Evolutionary conservation across 1,140 invertebrate species (phyloP).

Genomic region (Prorops nasuta): DNA sequence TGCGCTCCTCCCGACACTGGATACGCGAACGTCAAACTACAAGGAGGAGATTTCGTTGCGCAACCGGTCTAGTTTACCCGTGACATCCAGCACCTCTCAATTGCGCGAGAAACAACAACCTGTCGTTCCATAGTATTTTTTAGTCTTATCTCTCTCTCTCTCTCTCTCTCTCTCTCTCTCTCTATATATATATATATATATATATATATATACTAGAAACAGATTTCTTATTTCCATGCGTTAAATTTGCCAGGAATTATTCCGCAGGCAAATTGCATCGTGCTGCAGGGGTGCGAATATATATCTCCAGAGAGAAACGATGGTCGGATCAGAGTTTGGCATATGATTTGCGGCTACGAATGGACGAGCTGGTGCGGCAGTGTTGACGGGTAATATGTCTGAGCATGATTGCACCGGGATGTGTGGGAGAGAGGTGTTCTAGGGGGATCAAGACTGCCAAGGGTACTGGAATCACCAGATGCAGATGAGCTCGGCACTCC

Average conservation of each 20-base stretch:
- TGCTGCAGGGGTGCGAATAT: no score
- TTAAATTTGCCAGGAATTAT: no score
- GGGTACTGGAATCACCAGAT: conserved; percentile 30
- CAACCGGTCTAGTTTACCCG: conserved; percentile 25
- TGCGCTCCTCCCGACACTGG: conserved; percentile 20
- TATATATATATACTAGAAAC: no score
- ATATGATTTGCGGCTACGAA: conserved; percentile 52
- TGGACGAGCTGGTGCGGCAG: conserved; percentile 47
- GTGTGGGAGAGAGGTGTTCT: conserved; percentile 4
- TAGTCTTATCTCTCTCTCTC: no score
- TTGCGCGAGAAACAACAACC: no score
- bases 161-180: no score
- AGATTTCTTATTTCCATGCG: no score
- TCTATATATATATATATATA: no score
- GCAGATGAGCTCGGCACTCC: conserved; percentile 44
- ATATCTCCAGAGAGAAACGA: no score
- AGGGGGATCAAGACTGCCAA: conserved; percentile 9
- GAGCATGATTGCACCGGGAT: conserved; percentile 49
- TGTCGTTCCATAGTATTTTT: no score
- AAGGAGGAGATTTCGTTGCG: conserved; percentile 24
- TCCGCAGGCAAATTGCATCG: no score
- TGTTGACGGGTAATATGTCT: conserved; percentile 56
- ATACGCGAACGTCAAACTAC: conserved; percentile 29
- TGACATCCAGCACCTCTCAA: no score
- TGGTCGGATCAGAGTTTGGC: conserved; percentile 54